Evolutionary conservation across 2,113 vertebrate species (phyloP).

Genomic region (Myiozetetes cayanensis): DNA sequence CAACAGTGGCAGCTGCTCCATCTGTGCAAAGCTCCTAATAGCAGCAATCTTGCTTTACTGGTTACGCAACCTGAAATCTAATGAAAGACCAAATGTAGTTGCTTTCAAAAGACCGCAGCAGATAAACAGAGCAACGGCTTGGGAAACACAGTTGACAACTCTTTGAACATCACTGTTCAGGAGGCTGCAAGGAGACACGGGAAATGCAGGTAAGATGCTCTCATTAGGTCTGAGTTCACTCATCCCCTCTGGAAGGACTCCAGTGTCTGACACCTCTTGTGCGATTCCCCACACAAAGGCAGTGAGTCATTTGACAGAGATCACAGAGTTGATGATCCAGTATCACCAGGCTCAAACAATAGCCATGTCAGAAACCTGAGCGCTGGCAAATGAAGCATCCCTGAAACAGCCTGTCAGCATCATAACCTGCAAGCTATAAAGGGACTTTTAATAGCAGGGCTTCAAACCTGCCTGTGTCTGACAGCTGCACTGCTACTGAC

Average conservation of each 20-base stretch:
- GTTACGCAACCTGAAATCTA: slow-evolving; percentile 20
- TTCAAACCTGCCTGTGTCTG: neutral
- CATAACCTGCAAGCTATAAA: neutral
- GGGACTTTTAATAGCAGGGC: neutral
- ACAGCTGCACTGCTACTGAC: neutral
- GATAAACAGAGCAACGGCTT: neutral
- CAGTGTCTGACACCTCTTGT: neutral
- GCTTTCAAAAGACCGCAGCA: neutral
- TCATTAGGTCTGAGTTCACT: slow-evolving; percentile 30
- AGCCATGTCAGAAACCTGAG: neutral
- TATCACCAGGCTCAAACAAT: neutral
- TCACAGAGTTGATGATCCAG: neutral
- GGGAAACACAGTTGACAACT: neutral
- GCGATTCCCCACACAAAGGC: neutral
- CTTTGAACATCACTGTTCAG: slow-evolving; percentile 34
- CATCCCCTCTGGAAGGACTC: neutral
- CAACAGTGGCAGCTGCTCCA: neutral
- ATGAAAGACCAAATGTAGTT: slow-evolving; percentile 39
- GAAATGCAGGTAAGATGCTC: neutral
- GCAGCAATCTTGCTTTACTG: neutral
- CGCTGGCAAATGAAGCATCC: neutral
- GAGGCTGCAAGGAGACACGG: neutral
- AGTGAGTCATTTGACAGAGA: neutral
- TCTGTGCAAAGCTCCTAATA: slow-evolving; percentile 3
- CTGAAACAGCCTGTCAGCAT: slow-evolving; percentile 19